A percentile compares a stretch with the other conserved stretches of the same genome.
These are phyloP conservation scores for Ceratina calcarata DNA, from an alignment of 1,140 invertebrate species.

Conservation along the genomic window DNA sequence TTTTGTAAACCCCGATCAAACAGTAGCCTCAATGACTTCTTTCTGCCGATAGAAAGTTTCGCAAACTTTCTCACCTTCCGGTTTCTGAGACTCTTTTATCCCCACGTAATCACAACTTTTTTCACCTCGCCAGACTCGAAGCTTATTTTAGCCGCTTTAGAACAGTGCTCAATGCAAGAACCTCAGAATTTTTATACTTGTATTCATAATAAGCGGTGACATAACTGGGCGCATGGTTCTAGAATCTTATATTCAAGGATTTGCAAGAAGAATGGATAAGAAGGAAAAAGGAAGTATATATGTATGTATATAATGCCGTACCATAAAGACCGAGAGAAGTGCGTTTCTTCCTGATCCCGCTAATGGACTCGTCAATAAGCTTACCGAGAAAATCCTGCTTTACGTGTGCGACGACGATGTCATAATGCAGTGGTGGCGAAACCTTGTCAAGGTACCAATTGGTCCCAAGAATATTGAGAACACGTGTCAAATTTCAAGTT, in stretches of 20 bases:
- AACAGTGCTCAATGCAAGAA: too few species aligned
- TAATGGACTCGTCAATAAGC: slow-evolving; percentile 22
- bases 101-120: neutral
- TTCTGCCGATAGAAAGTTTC: slow-evolving; percentile 10
- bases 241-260: too few species aligned
- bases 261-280: neutral
- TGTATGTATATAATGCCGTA: neutral
- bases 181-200: too few species aligned
- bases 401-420: neutral
- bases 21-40: slow-evolving; percentile 4
- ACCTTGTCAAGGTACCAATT: neutral
- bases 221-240: too few species aligned
- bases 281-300: neutral
- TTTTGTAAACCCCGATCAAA: neutral
- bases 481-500: too few species aligned
- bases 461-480: neutral
- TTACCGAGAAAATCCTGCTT: slow-evolving; percentile 1
- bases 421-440: neutral
- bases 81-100: slow-evolving; percentile 11
- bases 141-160: too few species aligned
- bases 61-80: neutral
- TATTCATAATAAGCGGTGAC: too few species aligned
- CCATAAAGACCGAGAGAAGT: neutral
- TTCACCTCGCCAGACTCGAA: neutral
- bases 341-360: neutral